These are phyloP conservation scores for Xanthostigma xanthostigma DNA, from an alignment of 2,888 invertebrate species.

Conservation along the genomic window DNA sequence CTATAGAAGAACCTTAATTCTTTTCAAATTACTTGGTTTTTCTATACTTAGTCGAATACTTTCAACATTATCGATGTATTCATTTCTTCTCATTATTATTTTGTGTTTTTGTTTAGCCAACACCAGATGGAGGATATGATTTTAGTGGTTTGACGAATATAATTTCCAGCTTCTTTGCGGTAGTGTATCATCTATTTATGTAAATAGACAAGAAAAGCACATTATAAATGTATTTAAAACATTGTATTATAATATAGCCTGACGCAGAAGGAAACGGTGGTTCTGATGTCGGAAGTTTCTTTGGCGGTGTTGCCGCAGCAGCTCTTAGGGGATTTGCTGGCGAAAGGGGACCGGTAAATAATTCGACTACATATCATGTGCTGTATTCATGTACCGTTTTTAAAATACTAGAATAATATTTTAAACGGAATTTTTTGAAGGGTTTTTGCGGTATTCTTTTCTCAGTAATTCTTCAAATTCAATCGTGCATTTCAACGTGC, in stretches of 20 bases:
- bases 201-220: background rate
- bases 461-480: too few species aligned
- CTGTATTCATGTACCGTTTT: too few species aligned
- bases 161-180: conserved; percentile 25
- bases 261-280: conserved; percentile 26
- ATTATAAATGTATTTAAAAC: background rate
- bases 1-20: too few species aligned
- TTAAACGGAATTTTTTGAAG: too few species aligned
- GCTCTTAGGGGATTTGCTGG: conserved; percentile 26
- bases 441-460: too few species aligned
- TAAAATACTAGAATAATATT: too few species aligned
- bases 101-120: too few species aligned
- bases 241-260: conserved; percentile 14
- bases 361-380: conserved; percentile 1
- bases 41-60: too few species aligned
- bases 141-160: conserved; percentile 26
- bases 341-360: conserved; percentile 26
- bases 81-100: too few species aligned
- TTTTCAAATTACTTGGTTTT: too few species aligned
- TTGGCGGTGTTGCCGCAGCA: conserved; percentile 27
- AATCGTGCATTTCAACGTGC: too few species aligned
- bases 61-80: too few species aligned
- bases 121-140: conserved; percentile 25
- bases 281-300: conserved; percentile 29
- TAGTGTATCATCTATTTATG: conserved; percentile 14